Percentiles rank a stretch among this genome's conserved stretches.
phyloP scores from a whole-genome alignment of 1,140 invertebrate species.

The Orius laevigatus region DNA sequence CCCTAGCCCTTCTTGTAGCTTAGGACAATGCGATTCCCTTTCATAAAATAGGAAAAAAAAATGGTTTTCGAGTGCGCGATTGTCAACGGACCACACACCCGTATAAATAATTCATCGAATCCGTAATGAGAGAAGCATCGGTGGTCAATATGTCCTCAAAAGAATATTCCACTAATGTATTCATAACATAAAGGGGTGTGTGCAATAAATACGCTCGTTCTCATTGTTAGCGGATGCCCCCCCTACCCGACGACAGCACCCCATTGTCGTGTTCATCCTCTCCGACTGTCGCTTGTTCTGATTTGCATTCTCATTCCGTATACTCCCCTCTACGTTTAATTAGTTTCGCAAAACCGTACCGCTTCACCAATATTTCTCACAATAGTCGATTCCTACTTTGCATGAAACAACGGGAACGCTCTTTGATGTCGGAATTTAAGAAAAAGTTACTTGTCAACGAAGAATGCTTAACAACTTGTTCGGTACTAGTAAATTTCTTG shows the following conservation, averaged over 20 bases:
- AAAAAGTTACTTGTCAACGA: too few species aligned
- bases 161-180: slow-evolving; percentile 1
- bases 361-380: neutral
- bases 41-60: too few species aligned
- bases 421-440: too few species aligned
- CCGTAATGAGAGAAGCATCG: slow-evolving; percentile 8
- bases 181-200: slow-evolving; percentile 9
- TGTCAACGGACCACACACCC: too few species aligned
- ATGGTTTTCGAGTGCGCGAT: too few species aligned
- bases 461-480: too few species aligned
- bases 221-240: slow-evolving; percentile 5
- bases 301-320: slow-evolving; percentile 11
- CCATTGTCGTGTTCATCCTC: slow-evolving; percentile 10
- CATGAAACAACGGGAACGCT: too few species aligned
- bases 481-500: too few species aligned
- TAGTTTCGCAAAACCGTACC: slow-evolving; percentile 5
- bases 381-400: too few species aligned
- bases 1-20: too few species aligned
- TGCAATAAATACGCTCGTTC: slow-evolving; percentile 6
- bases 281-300: slow-evolving; percentile 9
- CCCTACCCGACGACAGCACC: neutral
- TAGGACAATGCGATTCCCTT: too few species aligned
- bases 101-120: slow-evolving; percentile 9
- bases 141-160: neutral
- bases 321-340: slow-evolving; percentile 9